A percentile compares a stretch with the other conserved stretches of the same genome.
Evolutionary conservation across 2,113 vertebrate genomes (phyloP).

Genomic region (Oncorhynchus kisutch): DNA sequence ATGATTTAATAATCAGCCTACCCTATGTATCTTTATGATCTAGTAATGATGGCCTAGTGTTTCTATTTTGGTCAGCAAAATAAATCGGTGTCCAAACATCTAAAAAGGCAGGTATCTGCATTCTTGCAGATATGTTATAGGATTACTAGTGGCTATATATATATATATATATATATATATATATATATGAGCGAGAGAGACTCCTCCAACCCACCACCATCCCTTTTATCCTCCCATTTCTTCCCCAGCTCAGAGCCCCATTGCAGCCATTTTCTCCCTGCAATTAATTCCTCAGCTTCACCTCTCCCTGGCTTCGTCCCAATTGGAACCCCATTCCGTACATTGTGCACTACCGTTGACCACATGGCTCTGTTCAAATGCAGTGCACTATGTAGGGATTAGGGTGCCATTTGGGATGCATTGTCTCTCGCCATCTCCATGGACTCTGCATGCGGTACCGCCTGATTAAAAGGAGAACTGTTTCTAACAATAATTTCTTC

Average conservation of each 20-base stretch:
- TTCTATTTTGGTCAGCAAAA: background rate
- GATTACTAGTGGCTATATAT: background rate
- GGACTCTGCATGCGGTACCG: constrained; percentile 7
- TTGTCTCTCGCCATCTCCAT: constrained; percentile 33
- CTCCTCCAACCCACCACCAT: constrained; percentile 19
- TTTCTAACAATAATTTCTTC: constrained; percentile 50
- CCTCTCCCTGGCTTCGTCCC: too few species aligned
- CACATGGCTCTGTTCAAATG: too few species aligned
- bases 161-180: too few species aligned
- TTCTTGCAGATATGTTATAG: background rate
- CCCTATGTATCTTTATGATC: too few species aligned
- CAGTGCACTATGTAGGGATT: too few species aligned
- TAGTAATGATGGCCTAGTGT: too few species aligned
- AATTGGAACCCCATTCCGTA: constrained; percentile 1
- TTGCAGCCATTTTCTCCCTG: constrained; percentile 35
- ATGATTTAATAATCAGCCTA: too few species aligned
- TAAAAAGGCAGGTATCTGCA: background rate
- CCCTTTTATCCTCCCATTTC: background rate
- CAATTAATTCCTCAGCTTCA: constrained; percentile 55
- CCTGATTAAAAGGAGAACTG: constrained; percentile 58
- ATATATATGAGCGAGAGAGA: too few species aligned
- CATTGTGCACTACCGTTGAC: too few species aligned
- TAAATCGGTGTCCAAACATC: background rate
- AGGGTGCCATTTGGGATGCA: too few species aligned
- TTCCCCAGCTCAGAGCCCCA: constrained; percentile 35